Evolutionary conservation across 2,113 vertebrate genomes (phyloP).

Genomic region (Eptesicus fuscus): DNA sequence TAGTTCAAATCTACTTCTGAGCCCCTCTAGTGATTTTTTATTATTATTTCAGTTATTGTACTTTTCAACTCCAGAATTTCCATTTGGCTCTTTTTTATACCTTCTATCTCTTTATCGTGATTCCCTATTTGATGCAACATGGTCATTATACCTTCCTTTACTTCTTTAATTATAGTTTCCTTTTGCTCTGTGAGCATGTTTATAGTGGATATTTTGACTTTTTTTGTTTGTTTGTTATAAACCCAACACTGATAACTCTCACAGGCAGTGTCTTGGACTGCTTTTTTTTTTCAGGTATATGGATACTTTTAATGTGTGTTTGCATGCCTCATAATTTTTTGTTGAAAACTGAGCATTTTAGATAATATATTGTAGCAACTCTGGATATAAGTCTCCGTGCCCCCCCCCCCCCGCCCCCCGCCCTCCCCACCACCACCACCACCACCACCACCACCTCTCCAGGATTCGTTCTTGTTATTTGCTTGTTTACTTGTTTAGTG

Average conservation of each 20-base stretch:
- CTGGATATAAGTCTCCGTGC: neutral
- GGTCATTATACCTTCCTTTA: neutral
- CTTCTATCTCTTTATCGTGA: neutral
- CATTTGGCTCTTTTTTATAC: neutral
- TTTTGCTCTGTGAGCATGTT: neutral
- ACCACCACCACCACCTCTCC: neutral
- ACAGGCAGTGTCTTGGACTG: neutral
- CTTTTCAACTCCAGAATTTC: constrained; percentile 9
- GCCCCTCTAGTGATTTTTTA: neutral
- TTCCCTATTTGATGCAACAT: neutral
- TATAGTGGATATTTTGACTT: neutral
- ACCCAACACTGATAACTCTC: neutral
- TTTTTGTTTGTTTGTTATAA: neutral
- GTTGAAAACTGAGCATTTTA: neutral
- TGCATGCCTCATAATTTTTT: neutral
- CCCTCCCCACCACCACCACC: too few species aligned
- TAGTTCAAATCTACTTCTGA: neutral
- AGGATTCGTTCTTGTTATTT: neutral
- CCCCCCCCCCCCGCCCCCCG: neutral
- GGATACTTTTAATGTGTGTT: neutral
- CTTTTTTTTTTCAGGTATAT: neutral
- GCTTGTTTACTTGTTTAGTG: neutral
- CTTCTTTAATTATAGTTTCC: neutral
- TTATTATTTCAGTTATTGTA: neutral
- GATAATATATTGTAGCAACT: neutral